These are phyloP conservation scores for Aphidoletes aphidimyza DNA, from an alignment of 2,888 invertebrate species.

Conservation along the genomic window DNA sequence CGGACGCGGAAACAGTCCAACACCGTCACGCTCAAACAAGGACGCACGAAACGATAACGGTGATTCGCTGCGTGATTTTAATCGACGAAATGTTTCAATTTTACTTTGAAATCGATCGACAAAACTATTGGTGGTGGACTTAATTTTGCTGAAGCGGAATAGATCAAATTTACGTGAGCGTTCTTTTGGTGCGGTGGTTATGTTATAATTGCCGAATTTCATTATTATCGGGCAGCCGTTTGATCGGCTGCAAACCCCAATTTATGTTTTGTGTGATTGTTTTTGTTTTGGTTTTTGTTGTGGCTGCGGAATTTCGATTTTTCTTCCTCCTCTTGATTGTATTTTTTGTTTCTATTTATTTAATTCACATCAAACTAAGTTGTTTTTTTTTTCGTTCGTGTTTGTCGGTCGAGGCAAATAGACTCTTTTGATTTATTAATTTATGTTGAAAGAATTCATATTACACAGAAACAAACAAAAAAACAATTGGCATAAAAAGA, in stretches of 20 bases:
- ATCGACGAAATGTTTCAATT: slow-evolving; percentile 59
- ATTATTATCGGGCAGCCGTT: slow-evolving; percentile 58
- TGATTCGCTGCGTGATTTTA: slow-evolving; percentile 61
- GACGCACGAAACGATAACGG: slow-evolving; percentile 65
- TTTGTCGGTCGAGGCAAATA: neutral
- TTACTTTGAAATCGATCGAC: slow-evolving; percentile 63
- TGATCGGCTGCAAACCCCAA: neutral
- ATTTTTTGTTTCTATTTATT: neutral
- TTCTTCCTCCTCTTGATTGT: neutral
- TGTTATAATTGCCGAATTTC: slow-evolving; percentile 66
- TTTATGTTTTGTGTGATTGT: neutral
- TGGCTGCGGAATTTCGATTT: neutral
- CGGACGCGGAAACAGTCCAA: slow-evolving; percentile 49
- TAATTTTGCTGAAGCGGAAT: slow-evolving; percentile 63
- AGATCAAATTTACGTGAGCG: slow-evolving; percentile 58
- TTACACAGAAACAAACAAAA: neutral
- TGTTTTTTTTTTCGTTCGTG: neutral
- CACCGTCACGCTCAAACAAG: slow-evolving; percentile 61
- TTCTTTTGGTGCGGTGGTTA: slow-evolving; percentile 64
- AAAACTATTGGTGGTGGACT: slow-evolving; percentile 64
- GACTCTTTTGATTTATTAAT: slow-evolving; percentile 27
- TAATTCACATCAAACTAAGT: neutral
- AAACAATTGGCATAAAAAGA: too few species aligned
- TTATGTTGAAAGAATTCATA: slow-evolving; percentile 12
- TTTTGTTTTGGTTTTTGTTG: neutral